A percentile compares a stretch with the other conserved stretches of the same genome.
These are phyloP conservation scores for Limenitis camilla DNA, from an alignment of 2,888 invertebrate species.

Conservation along the genomic window DNA sequence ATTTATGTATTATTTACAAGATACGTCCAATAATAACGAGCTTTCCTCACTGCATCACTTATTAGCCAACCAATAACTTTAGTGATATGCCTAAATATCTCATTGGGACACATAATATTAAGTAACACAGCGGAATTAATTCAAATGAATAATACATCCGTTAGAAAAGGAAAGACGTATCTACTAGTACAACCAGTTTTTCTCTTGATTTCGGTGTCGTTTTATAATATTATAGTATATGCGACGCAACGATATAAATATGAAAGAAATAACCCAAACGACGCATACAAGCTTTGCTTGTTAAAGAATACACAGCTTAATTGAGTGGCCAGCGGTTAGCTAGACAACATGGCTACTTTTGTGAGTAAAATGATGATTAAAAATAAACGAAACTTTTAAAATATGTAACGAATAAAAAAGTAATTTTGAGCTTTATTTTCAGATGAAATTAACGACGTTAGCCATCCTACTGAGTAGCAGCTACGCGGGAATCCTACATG, in stretches of 20 bases:
- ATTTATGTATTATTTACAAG: not conserved
- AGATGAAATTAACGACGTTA: constrained; percentile 61
- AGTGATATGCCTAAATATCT: constrained; percentile 35
- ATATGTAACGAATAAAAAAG: not conserved
- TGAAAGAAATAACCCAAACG: constrained; percentile 45
- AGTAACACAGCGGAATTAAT: constrained; percentile 60
- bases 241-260: constrained; percentile 67
- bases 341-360: constrained; percentile 66
- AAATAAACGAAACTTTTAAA: not conserved
- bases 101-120: constrained; percentile 37
- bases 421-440: constrained; percentile 34
- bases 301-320: constrained; percentile 52
- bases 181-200: constrained; percentile 14
- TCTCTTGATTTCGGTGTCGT: constrained; percentile 28
- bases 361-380: constrained; percentile 44
- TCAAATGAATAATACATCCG: constrained; percentile 50
- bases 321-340: constrained; percentile 69
- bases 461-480: constrained; percentile 59
- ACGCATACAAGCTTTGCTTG: constrained; percentile 63
- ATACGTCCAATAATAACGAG: constrained; percentile 6
- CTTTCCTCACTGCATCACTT: constrained; percentile 17
- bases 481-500: constrained; percentile 51
- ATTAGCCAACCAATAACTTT: constrained; percentile 33
- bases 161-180: constrained; percentile 54
- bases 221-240: constrained; percentile 35